phyloP scores from a whole-genome alignment of 2,888 invertebrate species.

The Leucophenga montana region DNA sequence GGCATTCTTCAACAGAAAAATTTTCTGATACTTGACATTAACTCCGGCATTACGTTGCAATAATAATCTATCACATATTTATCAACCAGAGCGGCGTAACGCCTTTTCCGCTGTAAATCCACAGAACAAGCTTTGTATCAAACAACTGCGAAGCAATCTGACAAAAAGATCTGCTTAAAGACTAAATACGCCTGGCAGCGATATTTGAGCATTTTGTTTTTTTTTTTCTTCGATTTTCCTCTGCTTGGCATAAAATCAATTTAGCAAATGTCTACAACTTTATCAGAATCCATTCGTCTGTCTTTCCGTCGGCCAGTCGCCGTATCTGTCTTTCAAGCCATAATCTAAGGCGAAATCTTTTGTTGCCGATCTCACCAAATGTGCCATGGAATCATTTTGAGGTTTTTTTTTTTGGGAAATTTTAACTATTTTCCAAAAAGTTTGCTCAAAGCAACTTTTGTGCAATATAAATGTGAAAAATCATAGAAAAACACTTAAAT shows the following conservation, averaged over 20 bases:
- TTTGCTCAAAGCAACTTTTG: conserved; percentile 5
- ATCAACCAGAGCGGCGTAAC: conserved; percentile 39
- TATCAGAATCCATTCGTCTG: conserved; percentile 47
- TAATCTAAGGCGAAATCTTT: conserved; percentile 35
- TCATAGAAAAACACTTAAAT: conserved; percentile 56
- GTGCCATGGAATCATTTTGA: conserved; percentile 19
- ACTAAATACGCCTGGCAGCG: conserved; percentile 60
- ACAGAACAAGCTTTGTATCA: conserved; percentile 14
- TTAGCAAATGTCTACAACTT: conserved; percentile 68
- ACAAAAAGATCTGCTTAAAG: conserved; percentile 61
- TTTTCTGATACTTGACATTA: background rate
- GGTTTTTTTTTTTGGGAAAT: background rate
- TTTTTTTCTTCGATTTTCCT: conserved; percentile 45
- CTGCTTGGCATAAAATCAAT: conserved; percentile 67
- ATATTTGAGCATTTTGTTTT: conserved; percentile 58
- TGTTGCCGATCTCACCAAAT: conserved; percentile 41
- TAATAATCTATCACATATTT: conserved; percentile 60
- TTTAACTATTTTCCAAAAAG: background rate
- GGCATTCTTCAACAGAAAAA: no score
- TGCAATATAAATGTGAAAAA: conserved; percentile 14
- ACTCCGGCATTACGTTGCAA: background rate
- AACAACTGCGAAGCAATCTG: conserved; percentile 29
- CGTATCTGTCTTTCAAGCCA: background rate
- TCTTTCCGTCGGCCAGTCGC: background rate
- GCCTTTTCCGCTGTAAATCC: conserved; percentile 32